Evolutionary conservation across 1,140 invertebrate species (phyloP).

Genomic region (Diorhabda sublineata): DNA sequence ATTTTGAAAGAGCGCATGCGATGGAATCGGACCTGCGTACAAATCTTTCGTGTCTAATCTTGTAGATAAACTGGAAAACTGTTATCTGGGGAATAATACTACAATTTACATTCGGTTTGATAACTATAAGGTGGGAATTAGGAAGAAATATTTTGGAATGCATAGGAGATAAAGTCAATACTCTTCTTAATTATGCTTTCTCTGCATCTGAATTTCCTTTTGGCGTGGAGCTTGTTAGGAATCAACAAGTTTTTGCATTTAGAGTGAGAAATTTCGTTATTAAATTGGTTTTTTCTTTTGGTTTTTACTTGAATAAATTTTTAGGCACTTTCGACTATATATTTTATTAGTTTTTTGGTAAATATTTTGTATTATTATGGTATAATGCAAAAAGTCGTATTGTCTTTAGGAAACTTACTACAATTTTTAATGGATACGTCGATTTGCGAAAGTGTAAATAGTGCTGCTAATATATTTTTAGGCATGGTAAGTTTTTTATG

Average conservation of each 20-base stretch:
- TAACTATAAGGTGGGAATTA: conserved; percentile 79
- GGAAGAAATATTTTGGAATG: conserved; percentile 77
- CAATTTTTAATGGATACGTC: conserved; percentile 77
- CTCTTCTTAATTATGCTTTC: conserved; percentile 75
- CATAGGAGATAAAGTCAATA: conserved; percentile 71
- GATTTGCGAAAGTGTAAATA: conserved; percentile 85
- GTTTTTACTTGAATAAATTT: conserved; percentile 30
- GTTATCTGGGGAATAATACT: conserved; percentile 76
- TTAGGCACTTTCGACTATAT: conserved; percentile 79
- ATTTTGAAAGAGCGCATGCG: no score
- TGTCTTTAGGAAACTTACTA: conserved; percentile 75
- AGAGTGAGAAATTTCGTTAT: conserved; percentile 54
- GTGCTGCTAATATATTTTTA: conserved; percentile 87
- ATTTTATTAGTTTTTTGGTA: conserved; percentile 86
- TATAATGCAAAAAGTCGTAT: conserved; percentile 79
- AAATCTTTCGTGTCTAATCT: neutral
- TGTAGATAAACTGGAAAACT: conserved; percentile 68
- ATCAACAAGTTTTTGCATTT: conserved; percentile 70
- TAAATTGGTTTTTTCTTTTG: neutral
- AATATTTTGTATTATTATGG: conserved; percentile 86
- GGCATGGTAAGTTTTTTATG: conserved; percentile 64
- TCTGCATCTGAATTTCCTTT: conserved; percentile 83
- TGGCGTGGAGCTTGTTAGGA: conserved; percentile 59
- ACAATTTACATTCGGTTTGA: conserved; percentile 81
- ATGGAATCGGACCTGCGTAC: no score